phyloP scores from a whole-genome alignment of 2,797 vertebrate species.

The Avahi laniger region DNA sequence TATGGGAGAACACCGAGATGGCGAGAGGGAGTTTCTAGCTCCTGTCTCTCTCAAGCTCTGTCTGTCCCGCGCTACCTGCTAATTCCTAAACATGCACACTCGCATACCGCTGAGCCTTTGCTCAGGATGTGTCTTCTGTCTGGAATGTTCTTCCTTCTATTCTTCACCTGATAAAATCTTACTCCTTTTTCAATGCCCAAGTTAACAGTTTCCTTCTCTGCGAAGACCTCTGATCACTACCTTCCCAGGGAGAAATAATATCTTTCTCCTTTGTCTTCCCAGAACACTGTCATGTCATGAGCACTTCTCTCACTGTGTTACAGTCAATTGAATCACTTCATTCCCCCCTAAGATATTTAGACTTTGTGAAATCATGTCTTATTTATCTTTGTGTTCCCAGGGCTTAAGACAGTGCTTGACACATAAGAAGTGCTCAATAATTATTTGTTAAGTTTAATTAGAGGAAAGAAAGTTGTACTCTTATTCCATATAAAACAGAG shows the following conservation, averaged over 20 bases:
- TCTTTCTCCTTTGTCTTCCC: background rate
- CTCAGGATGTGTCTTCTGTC: background rate
- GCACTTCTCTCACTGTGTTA: background rate
- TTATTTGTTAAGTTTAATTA: slow-evolving; percentile 31
- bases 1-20: background rate
- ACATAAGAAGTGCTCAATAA: background rate
- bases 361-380: background rate
- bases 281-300: background rate
- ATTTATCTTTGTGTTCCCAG: slow-evolving; percentile 26
- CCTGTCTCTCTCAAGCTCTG: background rate
- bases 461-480: background rate
- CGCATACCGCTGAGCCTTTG: background rate
- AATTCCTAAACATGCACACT: background rate
- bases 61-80: background rate
- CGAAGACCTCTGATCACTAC: background rate
- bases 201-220: background rate
- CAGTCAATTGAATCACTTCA: background rate
- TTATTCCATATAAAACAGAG: background rate
- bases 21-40: background rate
- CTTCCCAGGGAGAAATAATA: background rate
- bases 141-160: background rate
- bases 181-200: background rate
- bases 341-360: background rate
- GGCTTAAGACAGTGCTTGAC: background rate
- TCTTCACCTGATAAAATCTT: background rate